These are phyloP conservation scores for Pempheris klunzingeri DNA, from an alignment of 2,797 vertebrate species.

Conservation along the genomic window DNA sequence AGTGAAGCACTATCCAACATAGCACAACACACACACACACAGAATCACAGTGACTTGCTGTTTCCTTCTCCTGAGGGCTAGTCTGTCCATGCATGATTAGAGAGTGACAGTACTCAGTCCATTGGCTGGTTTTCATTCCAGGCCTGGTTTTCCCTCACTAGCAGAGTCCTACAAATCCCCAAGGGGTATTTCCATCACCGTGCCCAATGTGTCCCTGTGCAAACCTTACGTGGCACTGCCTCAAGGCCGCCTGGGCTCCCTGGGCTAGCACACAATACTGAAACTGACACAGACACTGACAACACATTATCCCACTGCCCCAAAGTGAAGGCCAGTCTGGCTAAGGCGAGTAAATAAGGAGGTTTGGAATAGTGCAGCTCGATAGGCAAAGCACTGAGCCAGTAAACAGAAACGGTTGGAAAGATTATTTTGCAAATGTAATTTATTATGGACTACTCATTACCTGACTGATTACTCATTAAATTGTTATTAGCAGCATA, in stretches of 20 bases:
- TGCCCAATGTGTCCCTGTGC: conserved; percentile 71
- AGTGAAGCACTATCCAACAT: conserved; percentile 20
- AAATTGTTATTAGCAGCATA: conserved; percentile 33
- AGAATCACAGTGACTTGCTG: conserved; percentile 52
- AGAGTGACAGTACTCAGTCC: conserved; percentile 79
- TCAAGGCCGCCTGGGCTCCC: conserved; percentile 66
- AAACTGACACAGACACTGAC: conserved; percentile 68
- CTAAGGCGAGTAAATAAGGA: conserved; percentile 43
- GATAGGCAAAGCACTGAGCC: conserved; percentile 29
- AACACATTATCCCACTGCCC: conserved; percentile 64
- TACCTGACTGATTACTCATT: conserved; percentile 37
- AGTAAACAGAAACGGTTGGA: conserved; percentile 35
- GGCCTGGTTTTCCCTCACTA: conserved; percentile 59
- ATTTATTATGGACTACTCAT: conserved; percentile 59
- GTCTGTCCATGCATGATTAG: conserved; percentile 81
- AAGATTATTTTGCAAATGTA: conserved; percentile 50
- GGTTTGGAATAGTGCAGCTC: conserved; percentile 38
- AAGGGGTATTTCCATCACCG: conserved; percentile 61
- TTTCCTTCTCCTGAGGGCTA: conserved; percentile 71
- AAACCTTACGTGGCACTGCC: conserved; percentile 64
- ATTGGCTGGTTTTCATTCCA: conserved; percentile 74
- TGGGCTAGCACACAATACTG: conserved; percentile 57
- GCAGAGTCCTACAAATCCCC: conserved; percentile 72
- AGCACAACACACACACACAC: conserved; percentile 40
- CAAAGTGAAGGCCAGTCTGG: conserved; percentile 47